phyloP scores from a whole-genome alignment of 2,888 invertebrate species.

The Euzophera pinguis region DNA sequence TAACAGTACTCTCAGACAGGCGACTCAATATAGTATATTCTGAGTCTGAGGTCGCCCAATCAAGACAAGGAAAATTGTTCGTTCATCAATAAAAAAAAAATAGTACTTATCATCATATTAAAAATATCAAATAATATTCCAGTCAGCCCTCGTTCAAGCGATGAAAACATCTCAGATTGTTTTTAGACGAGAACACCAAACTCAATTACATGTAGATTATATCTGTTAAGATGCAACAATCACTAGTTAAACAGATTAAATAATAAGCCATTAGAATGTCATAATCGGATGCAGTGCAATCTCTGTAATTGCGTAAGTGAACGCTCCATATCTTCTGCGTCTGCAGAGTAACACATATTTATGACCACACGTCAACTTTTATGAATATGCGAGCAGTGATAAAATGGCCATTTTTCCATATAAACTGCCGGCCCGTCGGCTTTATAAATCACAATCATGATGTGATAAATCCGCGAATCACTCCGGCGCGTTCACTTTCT shows the following conservation, averaged over 20 bases:
- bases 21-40: no score
- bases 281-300: conserved; percentile 29
- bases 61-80: no score
- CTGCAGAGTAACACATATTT: conserved; percentile 46
- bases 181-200: neutral
- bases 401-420: conserved; percentile 60
- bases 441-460: conserved; percentile 49
- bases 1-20: no score
- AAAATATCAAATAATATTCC: no score
- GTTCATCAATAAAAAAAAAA: no score
- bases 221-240: conserved; percentile 23
- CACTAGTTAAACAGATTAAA: conserved; percentile 24
- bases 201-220: conserved; percentile 21
- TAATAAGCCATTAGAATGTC: conserved; percentile 30
- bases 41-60: no score
- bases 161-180: no score
- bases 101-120: no score
- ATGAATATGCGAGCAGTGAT: conserved; percentile 69
- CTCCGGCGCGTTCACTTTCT: conserved; percentile 37
- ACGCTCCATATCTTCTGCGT: conserved; percentile 28
- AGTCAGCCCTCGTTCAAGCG: no score
- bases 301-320: conserved; percentile 39
- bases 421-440: conserved; percentile 21
- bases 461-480: conserved; percentile 37
- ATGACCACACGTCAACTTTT: conserved; percentile 46